Conservation (phyloP, 1,140 invertebrate species). For the Eueides isabella region DNA sequence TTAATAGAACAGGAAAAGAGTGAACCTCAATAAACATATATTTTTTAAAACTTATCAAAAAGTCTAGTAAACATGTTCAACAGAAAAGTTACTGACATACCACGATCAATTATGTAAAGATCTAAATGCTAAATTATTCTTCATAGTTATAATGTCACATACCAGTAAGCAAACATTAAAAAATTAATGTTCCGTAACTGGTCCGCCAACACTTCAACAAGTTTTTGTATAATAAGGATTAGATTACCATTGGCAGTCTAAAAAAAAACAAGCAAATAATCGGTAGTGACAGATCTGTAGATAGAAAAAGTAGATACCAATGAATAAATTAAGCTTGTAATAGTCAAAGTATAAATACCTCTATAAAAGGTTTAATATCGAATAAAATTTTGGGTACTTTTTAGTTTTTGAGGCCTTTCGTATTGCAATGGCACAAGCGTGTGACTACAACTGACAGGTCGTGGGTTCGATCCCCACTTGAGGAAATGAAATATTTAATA, state of each 20-base stretch:
- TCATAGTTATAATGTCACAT: slow-evolving; percentile 3
- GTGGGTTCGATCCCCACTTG: no score
- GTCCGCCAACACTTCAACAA: slow-evolving; percentile 7
- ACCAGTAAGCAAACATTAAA: not conserved
- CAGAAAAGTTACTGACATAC: not conserved
- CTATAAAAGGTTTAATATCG: not conserved
- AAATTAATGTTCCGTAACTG: slow-evolving; percentile 10
- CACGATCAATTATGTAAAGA: not conserved
- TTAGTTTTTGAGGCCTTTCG: no score
- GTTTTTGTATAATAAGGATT: slow-evolving; percentile 10
- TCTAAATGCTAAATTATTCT: not conserved
- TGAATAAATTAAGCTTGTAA: not conserved
- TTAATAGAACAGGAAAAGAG: no score
- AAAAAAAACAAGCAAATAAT: slow-evolving; percentile 1
- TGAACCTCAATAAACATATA: no score
- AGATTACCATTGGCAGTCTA: slow-evolving; percentile 4
- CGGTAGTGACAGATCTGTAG: not conserved
- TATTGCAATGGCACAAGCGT: no score
- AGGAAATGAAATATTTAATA: no score
- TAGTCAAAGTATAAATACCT: not conserved
- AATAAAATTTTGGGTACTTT: not conserved
- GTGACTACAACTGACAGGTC: no score
- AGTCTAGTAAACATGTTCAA: not conserved
- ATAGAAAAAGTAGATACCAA: not conserved
- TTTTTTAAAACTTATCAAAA: no score